Conservation (phyloP, 2,113 vertebrate genomes). For the Brachypteracias leptosomus region DNA sequence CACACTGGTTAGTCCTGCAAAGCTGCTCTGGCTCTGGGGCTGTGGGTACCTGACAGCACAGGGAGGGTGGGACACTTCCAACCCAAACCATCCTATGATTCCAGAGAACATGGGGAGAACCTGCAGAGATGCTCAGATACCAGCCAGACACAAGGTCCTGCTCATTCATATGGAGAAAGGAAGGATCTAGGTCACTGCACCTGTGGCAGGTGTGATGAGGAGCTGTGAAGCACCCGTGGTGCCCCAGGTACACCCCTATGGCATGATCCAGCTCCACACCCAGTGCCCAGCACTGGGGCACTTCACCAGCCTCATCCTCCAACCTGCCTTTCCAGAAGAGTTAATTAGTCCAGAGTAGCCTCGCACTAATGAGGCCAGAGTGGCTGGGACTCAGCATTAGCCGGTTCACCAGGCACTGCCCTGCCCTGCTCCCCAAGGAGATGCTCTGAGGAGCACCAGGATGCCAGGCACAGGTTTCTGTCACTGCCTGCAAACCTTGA, state of each 20-base stretch:
- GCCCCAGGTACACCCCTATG: fast-evolving
- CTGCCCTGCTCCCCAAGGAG: fast-evolving
- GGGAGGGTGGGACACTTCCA: not conserved
- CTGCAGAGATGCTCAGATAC: not conserved
- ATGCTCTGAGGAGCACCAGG: not conserved
- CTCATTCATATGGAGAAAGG: fast-evolving
- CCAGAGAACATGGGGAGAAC: not conserved
- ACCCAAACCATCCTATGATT: no score
- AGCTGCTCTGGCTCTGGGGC: not conserved
- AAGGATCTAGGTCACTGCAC: not conserved
- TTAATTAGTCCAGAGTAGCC: not conserved
- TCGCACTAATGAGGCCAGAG: not conserved
- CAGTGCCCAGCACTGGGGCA: not conserved
- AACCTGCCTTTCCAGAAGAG: not conserved
- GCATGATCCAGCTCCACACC: fast-evolving
- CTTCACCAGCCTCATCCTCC: not conserved
- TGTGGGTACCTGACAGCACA: fast-evolving
- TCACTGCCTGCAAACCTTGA: not conserved
- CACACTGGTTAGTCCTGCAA: not conserved
- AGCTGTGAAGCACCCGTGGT: not conserved
- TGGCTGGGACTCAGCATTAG: not conserved
- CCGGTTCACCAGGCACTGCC: not conserved
- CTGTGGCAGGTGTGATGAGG: not conserved
- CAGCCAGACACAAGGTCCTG: not conserved
- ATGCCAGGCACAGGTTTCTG: not conserved